Evolutionary conservation across 2,888 invertebrate species (phyloP).

Genomic region (Drosophila paramelanica): DNA sequence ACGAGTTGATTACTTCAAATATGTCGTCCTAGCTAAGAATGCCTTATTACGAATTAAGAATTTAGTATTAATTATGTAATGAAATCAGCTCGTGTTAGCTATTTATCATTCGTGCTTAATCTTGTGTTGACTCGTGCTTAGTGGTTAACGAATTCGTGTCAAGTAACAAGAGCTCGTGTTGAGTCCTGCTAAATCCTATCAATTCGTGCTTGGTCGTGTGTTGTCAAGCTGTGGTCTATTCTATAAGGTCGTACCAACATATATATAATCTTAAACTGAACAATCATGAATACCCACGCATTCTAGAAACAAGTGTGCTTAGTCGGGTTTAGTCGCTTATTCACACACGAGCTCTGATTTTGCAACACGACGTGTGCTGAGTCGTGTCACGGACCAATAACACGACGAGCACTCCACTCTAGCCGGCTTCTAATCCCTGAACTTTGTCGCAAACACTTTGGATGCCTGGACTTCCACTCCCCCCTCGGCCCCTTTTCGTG

Average conservation of each 20-base stretch:
- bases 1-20: neutral
- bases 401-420: neutral
- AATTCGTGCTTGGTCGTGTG: too few species aligned
- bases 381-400: conserved; percentile 3
- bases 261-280: too few species aligned
- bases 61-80: too few species aligned
- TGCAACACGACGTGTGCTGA: too few species aligned
- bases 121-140: neutral
- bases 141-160: too few species aligned
- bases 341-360: neutral
- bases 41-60: too few species aligned
- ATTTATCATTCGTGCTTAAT: neutral
- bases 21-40: too few species aligned
- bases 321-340: neutral
- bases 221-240: too few species aligned
- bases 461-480: conserved; percentile 9
- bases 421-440: conserved; percentile 49
- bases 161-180: too few species aligned
- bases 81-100: neutral
- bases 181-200: neutral
- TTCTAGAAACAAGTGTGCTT: neutral
- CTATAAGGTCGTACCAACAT: neutral
- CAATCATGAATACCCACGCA: too few species aligned
- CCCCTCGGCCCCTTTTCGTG: neutral
- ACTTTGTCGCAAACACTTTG: conserved; percentile 49